These are phyloP conservation scores for Hiodon tergisus DNA, from an alignment of 2,113 vertebrate genomes.

Conservation along the genomic window DNA sequence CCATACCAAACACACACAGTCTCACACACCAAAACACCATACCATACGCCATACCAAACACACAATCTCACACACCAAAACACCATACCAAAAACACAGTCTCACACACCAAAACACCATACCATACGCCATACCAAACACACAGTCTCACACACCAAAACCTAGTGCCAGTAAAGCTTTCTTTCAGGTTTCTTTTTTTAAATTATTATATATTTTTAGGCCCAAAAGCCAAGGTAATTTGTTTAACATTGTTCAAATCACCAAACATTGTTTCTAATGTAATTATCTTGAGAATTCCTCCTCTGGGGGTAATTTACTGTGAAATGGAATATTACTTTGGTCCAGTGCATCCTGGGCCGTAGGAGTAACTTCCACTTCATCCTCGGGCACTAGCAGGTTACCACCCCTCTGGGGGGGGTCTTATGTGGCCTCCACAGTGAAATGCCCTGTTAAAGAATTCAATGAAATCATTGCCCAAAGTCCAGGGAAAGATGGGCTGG, in stretches of 20 bases:
- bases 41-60: too few relatives aligned
- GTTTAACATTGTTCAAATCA: slow-evolving; percentile 12
- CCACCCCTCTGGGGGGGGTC: not conserved
- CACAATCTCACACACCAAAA: too few relatives aligned
- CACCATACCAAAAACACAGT: too few relatives aligned
- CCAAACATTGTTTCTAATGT: slow-evolving; percentile 26
- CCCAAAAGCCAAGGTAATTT: slow-evolving; percentile 10
- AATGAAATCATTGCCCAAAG: slow-evolving; percentile 13
- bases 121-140: too few relatives aligned
- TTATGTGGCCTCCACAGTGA: slow-evolving; percentile 17
- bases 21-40: too few relatives aligned
- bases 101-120: too few relatives aligned
- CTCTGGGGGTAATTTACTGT: not conserved
- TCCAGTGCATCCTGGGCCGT: not conserved
- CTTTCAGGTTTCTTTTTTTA: not conserved
- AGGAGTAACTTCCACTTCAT: not conserved
- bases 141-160: too few relatives aligned
- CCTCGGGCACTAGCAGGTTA: not conserved
- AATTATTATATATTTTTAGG: not conserved
- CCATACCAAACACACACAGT: too few relatives aligned
- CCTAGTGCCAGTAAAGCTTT: not conserved
- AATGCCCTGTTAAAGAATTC: slow-evolving; percentile 11
- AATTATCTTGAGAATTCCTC: slow-evolving; percentile 20
- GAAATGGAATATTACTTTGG: not conserved
- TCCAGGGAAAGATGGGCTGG: slow-evolving; percentile 4